These are phyloP conservation scores for Thymelicus sylvestris DNA, from an alignment of 2,888 invertebrate species.

Conservation along the genomic window DNA sequence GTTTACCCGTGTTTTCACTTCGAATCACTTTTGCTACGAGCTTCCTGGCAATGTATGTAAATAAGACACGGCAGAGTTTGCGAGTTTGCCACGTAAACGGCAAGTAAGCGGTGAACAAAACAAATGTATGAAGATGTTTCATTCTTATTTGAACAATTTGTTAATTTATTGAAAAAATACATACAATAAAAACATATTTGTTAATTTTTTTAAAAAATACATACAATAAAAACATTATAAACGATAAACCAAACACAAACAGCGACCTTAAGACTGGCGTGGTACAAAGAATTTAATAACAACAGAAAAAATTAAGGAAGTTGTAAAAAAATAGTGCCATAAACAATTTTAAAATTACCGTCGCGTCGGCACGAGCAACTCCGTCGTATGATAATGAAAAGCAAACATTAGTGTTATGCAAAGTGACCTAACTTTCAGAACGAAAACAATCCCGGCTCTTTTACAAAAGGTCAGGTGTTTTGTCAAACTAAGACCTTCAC, in stretches of 20 bases:
- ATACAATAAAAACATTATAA: too few species aligned
- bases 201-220: too few species aligned
- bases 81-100: conserved; percentile 18
- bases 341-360: not conserved
- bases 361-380: not conserved
- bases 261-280: too few species aligned
- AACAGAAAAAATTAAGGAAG: too few species aligned
- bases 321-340: too few species aligned
- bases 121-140: not conserved
- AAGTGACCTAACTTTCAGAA: conserved; percentile 24
- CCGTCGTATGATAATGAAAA: conserved; percentile 27
- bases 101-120: conserved; percentile 1
- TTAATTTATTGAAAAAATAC: too few species aligned
- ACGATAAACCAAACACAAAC: too few species aligned
- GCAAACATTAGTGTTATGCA: conserved; percentile 16
- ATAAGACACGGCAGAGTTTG: conserved; percentile 30
- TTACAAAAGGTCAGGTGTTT: conserved; percentile 30
- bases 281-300: too few species aligned
- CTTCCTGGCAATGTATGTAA: conserved; percentile 33
- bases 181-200: too few species aligned
- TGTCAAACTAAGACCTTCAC: conserved; percentile 22
- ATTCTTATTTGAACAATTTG: not conserved
- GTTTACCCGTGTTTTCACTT: conserved; percentile 33
- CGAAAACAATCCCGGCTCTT: conserved; percentile 27
- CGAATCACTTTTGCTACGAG: conserved; percentile 34